Evolutionary conservation across 2,797 vertebrate species (phyloP).

Genomic region (Hydrolagus colliei): DNA sequence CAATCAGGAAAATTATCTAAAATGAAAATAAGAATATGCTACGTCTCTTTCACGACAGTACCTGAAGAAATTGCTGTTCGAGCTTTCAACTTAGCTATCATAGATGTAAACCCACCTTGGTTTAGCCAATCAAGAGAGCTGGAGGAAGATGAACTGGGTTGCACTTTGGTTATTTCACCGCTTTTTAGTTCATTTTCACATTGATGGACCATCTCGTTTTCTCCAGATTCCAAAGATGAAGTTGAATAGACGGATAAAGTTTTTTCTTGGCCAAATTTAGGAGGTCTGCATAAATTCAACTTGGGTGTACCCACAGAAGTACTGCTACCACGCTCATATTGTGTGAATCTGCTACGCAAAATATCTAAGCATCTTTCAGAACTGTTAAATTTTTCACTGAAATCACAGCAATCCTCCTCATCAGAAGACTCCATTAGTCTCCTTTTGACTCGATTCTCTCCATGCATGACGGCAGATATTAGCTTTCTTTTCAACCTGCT

Average conservation of each 20-base stretch:
- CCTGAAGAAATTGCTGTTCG: neutral
- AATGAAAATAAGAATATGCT: neutral
- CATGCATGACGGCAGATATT: neutral
- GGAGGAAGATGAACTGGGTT: neutral
- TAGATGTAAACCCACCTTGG: neutral
- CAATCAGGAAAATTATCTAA: neutral
- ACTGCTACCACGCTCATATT: neutral
- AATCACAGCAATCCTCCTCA: neutral
- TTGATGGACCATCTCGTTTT: neutral
- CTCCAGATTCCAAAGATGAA: neutral
- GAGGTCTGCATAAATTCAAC: neutral
- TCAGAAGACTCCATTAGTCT: too few species aligned
- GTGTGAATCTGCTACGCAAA: neutral
- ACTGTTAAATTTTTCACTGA: neutral
- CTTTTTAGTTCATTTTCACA: neutral
- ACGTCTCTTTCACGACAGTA: constrained; percentile 15
- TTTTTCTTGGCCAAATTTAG: neutral
- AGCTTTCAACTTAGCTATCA: constrained; percentile 10
- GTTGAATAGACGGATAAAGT: neutral
- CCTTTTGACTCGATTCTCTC: neutral
- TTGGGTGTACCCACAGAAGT: neutral
- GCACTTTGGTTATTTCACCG: neutral
- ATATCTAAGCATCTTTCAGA: neutral
- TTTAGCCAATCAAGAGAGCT: constrained; percentile 25
- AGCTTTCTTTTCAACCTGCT: constrained; percentile 6